Evolutionary conservation across 2,797 vertebrate species (phyloP).

Genomic region (Neopelma chrysocephalum): DNA sequence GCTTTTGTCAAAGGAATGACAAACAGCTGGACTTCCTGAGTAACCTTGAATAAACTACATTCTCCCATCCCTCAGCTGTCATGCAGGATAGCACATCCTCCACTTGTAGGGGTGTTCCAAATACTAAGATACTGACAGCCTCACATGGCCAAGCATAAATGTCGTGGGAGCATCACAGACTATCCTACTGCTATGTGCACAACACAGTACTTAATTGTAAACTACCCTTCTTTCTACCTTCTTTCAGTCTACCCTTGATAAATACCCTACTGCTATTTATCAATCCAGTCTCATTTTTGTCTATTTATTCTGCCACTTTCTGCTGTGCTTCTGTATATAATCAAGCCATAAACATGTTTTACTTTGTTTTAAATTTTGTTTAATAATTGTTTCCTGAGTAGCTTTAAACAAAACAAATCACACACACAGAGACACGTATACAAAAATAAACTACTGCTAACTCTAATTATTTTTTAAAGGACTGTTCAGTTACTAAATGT

Average conservation of each 20-base stretch:
- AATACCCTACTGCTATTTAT: not conserved
- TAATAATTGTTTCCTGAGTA: conserved; percentile 17
- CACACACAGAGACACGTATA: not conserved
- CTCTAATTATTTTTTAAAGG: not conserved
- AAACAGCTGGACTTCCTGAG: not conserved
- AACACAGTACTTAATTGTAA: not conserved
- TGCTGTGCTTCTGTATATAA: not conserved
- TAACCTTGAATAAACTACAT: not conserved
- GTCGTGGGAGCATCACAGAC: not conserved
- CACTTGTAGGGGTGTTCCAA: not conserved
- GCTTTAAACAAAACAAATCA: conserved; percentile 32
- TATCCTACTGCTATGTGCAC: not conserved
- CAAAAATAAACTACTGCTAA: not conserved
- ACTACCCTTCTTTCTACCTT: not conserved
- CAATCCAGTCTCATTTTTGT: not conserved
- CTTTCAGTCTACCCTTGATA: no score
- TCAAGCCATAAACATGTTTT: not conserved
- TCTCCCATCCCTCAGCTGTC: not conserved
- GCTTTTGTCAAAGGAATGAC: not conserved
- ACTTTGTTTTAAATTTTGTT: conserved; percentile 8
- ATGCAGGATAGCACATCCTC: not conserved
- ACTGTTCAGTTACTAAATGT: not conserved
- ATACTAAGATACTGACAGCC: not conserved
- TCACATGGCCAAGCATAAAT: not conserved
- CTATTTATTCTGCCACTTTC: conserved; percentile 43